Percentiles rank a stretch among this genome's conserved stretches.
phyloP scores from a whole-genome alignment of 2,888 invertebrate species.

The Hirtodrosophila alboralis region DNA sequence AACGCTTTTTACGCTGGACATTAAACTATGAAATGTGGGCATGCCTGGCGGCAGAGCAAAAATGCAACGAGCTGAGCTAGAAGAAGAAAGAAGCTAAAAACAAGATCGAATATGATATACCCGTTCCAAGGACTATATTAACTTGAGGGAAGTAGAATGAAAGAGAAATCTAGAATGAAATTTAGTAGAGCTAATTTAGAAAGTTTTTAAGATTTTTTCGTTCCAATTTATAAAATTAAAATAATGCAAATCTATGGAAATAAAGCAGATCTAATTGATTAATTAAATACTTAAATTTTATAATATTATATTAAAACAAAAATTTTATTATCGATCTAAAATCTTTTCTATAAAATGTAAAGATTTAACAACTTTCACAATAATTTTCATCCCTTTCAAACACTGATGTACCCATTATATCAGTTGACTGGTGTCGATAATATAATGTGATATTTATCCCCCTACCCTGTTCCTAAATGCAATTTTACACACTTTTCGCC shows the following conservation, averaged over 20 bases:
- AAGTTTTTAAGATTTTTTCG: too few relatives aligned
- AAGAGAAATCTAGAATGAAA: too few relatives aligned
- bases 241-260: too few relatives aligned
- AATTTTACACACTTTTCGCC: conserved; percentile 44
- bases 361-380: neutral
- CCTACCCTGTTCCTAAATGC: conserved; percentile 11
- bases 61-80: conserved; percentile 5
- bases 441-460: neutral
- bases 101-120: neutral
- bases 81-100: neutral
- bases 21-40: conserved; percentile 53
- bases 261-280: too few relatives aligned
- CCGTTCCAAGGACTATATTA: neutral
- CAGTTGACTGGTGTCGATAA: neutral
- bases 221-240: too few relatives aligned
- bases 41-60: conserved; percentile 41
- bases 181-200: too few relatives aligned
- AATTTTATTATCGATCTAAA: too few relatives aligned
- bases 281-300: too few relatives aligned
- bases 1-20: conserved; percentile 58
- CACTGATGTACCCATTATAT: conserved; percentile 2
- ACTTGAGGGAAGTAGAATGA: too few relatives aligned
- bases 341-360: too few relatives aligned
- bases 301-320: too few relatives aligned
- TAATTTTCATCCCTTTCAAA: neutral